Percentiles rank a stretch among this genome's conserved stretches.
These are phyloP conservation scores for Ammodytes marinus DNA, from an alignment of 2,113 vertebrate genomes.

Conservation along the genomic window DNA sequence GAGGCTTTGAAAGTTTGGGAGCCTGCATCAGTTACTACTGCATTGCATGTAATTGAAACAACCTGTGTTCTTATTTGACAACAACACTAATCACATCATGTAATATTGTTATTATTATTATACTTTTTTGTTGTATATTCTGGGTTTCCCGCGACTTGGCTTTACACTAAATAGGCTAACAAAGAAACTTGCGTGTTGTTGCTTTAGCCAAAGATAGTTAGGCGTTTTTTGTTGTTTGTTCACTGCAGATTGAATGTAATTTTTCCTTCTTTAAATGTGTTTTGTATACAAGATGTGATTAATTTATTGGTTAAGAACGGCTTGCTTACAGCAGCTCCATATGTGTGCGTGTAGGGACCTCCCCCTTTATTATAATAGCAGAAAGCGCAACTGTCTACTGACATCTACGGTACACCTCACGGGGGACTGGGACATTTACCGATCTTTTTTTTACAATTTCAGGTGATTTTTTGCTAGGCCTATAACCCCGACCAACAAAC, in stretches of 20 bases:
- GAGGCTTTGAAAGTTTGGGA: slow-evolving; percentile 14
- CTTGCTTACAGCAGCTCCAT: not conserved
- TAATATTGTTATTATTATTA: not conserved
- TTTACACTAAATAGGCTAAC: slow-evolving; percentile 10
- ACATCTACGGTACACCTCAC: slow-evolving; percentile 5
- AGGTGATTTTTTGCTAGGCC: slow-evolving; percentile 33
- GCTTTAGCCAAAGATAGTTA: not conserved
- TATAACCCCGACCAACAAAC: slow-evolving; percentile 15
- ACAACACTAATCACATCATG: accelerated
- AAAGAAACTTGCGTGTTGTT: not conserved
- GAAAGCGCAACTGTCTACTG: slow-evolving; percentile 47
- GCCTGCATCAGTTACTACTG: not conserved
- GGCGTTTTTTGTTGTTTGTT: not conserved
- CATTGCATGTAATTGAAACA: not conserved
- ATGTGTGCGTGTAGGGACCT: slow-evolving; percentile 64
- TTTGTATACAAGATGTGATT: not conserved
- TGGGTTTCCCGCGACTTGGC: slow-evolving; percentile 23
- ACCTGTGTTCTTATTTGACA: not conserved
- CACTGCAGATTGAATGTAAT: accelerated
- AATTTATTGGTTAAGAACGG: not conserved
- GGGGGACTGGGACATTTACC: not conserved
- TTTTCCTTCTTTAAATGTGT: accelerated
- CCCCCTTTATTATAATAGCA: slow-evolving; percentile 65
- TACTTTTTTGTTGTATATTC: not conserved
- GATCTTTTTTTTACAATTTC: slow-evolving; percentile 18